phyloP scores from a whole-genome alignment of 2,797 vertebrate species.

The Hippocampus kuda region DNA sequence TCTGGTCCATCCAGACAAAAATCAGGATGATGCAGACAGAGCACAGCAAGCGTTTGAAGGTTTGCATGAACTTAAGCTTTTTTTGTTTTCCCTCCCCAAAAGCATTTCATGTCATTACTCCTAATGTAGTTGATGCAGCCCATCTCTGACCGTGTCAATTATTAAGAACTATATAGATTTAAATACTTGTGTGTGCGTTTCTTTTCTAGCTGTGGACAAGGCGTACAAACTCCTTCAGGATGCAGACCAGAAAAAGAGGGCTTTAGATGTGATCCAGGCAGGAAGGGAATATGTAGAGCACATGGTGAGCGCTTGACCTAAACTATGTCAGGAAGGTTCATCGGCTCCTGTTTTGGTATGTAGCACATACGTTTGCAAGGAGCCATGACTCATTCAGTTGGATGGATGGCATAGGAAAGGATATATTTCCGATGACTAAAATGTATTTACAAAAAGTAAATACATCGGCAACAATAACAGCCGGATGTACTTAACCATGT shows the following conservation, averaged over 20 bases:
- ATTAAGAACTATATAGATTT: no score
- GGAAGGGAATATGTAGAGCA: conserved; percentile 94
- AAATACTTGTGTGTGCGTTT: neutral
- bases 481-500: neutral
- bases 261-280: conserved; percentile 91
- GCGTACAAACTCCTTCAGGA: conserved; percentile 92
- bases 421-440: no score
- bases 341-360: neutral
- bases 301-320: conserved; percentile 70
- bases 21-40: conserved; percentile 86
- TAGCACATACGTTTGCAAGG: neutral
- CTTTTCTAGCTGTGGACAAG: conserved; percentile 85
- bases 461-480: no score
- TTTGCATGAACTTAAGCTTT: conserved; percentile 36
- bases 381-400: no score
- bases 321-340: neutral
- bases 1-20: conserved; percentile 98
- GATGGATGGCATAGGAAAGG: no score
- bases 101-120: no score
- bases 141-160: neutral
- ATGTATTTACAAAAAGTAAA: no score
- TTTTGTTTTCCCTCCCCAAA: no score
- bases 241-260: conserved; percentile 91
- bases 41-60: conserved; percentile 97
- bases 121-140: no score